Evolutionary conservation across 35 echinoderm and acorn worm genomes (phyloP).

Genomic region (Apostichopus parvimensis): DNA sequence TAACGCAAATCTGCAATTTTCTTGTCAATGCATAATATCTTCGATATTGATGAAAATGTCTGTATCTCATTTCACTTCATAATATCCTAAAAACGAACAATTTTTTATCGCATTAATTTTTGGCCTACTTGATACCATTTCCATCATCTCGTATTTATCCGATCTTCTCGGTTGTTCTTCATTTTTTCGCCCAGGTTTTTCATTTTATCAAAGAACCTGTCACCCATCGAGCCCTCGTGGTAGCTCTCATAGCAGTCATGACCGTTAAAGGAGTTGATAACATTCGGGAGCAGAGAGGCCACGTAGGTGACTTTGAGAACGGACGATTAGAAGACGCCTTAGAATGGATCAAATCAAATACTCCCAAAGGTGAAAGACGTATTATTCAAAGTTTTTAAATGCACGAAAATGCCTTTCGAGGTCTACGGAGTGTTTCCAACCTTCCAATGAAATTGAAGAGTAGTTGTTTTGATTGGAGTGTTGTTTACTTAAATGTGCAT

Average conservation of each 20-base stretch:
- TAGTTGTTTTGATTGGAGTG: background rate
- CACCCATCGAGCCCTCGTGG: constrained; percentile 62
- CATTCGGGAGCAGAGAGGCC: constrained; percentile 75
- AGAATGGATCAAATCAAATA: constrained; percentile 85
- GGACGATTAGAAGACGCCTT: constrained; percentile 74
- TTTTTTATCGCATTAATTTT: no score
- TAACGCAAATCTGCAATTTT: no score
- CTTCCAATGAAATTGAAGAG: background rate
- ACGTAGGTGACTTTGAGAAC: constrained; percentile 85
- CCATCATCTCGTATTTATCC: no score
- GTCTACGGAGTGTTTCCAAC: background rate
- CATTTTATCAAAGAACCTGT: constrained; percentile 53
- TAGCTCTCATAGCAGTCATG: constrained; percentile 71
- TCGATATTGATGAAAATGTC: no score
- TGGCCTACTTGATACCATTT: no score
- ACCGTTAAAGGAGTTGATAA: constrained; percentile 63
- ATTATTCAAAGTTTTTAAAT: background rate
- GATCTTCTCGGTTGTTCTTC: background rate
- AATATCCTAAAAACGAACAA: no score
- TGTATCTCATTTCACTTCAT: no score
- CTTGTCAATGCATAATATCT: no score
- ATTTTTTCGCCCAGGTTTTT: constrained; percentile 65
- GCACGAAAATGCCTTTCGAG: background rate
- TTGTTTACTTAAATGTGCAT: no score
- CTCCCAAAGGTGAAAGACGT: constrained; percentile 64